Percentiles rank a stretch among this genome's conserved stretches.
phyloP scores from a whole-genome alignment of 2,113 vertebrate species.

The Carettochelys insculpta region DNA sequence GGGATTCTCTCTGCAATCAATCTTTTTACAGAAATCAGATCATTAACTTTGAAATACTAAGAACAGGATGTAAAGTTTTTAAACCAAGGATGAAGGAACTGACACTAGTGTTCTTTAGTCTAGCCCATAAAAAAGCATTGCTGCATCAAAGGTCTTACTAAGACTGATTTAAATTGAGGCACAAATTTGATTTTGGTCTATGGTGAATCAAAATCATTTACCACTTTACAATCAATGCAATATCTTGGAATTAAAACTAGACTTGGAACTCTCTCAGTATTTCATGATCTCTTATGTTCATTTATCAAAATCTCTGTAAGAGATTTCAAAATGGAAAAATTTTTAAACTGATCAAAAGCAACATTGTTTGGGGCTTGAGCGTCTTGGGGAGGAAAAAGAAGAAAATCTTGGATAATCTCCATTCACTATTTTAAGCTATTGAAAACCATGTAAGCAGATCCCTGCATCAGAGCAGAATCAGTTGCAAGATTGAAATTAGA shows the following conservation, averaged over 20 bases:
- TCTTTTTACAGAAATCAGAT: slow-evolving; percentile 39
- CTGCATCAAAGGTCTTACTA: slow-evolving; percentile 41
- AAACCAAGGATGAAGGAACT: slow-evolving; percentile 50
- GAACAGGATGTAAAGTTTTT: slow-evolving; percentile 17
- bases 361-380: background rate
- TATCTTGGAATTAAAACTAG: slow-evolving; percentile 59
- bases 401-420: background rate
- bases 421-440: background rate
- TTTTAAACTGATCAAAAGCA: slow-evolving; percentile 6
- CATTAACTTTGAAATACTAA: slow-evolving; percentile 42
- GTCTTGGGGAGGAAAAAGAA: background rate
- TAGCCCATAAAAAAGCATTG: slow-evolving; percentile 58
- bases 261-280: slow-evolving; percentile 23
- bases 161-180: slow-evolving; percentile 65
- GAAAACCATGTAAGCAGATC: background rate
- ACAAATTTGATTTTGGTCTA: slow-evolving; percentile 73
- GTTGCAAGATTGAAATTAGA: background rate
- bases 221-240: slow-evolving; percentile 52
- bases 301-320: slow-evolving; percentile 61
- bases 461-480: background rate
- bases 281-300: slow-evolving; percentile 48
- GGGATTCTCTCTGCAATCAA: background rate
- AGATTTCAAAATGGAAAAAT: background rate
- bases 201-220: slow-evolving; percentile 69
- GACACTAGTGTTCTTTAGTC: slow-evolving; percentile 53